Conservation (phyloP, 1,140 invertebrate species). For the Eciton burchellii region DNA sequence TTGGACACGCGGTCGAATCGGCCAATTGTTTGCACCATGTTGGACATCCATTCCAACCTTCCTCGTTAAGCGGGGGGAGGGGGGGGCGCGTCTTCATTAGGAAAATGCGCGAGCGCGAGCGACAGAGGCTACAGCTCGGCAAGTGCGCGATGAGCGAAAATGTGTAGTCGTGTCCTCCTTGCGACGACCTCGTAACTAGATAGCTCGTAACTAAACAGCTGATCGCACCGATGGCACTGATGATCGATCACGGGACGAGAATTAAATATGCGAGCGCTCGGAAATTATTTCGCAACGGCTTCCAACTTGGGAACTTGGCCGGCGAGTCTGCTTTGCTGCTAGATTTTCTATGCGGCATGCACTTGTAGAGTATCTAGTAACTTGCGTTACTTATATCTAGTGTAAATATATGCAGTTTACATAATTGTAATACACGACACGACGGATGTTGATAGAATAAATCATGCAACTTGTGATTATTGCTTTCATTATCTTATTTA, state of each 20-base stretch:
- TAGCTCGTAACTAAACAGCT: constrained; percentile 49
- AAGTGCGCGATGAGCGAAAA: constrained; percentile 19
- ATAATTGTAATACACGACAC: no score
- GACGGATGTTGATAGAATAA: no score
- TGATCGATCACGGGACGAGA: constrained; percentile 34
- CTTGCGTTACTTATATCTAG: no score
- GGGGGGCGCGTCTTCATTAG: constrained; percentile 64
- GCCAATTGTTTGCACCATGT: constrained; percentile 81
- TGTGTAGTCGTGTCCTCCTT: constrained; percentile 33
- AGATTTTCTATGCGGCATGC: neutral
- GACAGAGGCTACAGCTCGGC: constrained; percentile 9
- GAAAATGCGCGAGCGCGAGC: constrained; percentile 3
- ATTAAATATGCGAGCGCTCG: neutral
- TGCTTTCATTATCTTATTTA: no score
- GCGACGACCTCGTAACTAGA: constrained; percentile 40
- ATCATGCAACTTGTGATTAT: no score
- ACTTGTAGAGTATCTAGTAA: no score
- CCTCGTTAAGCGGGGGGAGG: constrained; percentile 73
- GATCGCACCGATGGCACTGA: constrained; percentile 51
- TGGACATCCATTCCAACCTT: constrained; percentile 78
- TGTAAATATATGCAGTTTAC: no score
- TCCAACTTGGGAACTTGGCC: neutral
- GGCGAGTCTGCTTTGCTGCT: neutral
- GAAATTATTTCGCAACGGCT: constrained; percentile 23
- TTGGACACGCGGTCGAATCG: constrained; percentile 80